These are phyloP conservation scores for Rhagium mordax DNA, from an alignment of 2,888 invertebrate species.

Conservation along the genomic window DNA sequence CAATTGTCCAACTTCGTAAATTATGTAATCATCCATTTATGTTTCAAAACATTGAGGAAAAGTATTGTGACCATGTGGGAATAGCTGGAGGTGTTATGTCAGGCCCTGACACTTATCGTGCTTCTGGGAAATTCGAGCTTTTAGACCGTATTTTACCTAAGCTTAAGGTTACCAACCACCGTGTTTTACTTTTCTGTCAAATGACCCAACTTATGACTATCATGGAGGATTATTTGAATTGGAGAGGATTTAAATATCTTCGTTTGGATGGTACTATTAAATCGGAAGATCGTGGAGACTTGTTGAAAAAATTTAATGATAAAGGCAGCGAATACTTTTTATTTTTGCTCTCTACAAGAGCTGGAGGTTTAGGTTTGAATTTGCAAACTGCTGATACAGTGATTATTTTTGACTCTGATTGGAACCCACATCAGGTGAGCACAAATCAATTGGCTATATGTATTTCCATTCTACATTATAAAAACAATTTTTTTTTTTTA, in stretches of 20 bases:
- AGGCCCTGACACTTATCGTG: slow-evolving; percentile 93
- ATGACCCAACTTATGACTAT: slow-evolving; percentile 99
- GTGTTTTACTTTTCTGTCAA: slow-evolving; percentile 98
- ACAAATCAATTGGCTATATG: neutral
- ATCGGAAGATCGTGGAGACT: slow-evolving; percentile 96
- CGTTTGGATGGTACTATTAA: slow-evolving; percentile 98
- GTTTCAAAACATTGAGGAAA: slow-evolving; percentile 98
- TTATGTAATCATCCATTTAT: slow-evolving; percentile 99
- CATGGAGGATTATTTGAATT: slow-evolving; percentile 97
- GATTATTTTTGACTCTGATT: slow-evolving; percentile 99
- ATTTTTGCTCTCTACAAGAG: slow-evolving; percentile 96
- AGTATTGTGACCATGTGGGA: slow-evolving; percentile 93
- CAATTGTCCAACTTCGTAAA: slow-evolving; percentile 97
- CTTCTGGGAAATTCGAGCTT: slow-evolving; percentile 97
- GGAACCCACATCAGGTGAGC: slow-evolving; percentile 98
- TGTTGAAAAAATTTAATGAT: slow-evolving; percentile 92
- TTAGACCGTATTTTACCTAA: slow-evolving; percentile 97
- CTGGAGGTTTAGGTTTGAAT: slow-evolving; percentile 98
- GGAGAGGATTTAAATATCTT: slow-evolving; percentile 91
- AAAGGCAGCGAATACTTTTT: slow-evolving; percentile 93
- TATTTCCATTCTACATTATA: neutral
- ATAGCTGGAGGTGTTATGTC: slow-evolving; percentile 82
- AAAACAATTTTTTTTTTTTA: no score
- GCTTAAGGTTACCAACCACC: slow-evolving; percentile 90
- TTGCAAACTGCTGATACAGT: slow-evolving; percentile 99